phyloP scores from a whole-genome alignment of 2,113 vertebrate genomes.

The Gallinago media region DNA sequence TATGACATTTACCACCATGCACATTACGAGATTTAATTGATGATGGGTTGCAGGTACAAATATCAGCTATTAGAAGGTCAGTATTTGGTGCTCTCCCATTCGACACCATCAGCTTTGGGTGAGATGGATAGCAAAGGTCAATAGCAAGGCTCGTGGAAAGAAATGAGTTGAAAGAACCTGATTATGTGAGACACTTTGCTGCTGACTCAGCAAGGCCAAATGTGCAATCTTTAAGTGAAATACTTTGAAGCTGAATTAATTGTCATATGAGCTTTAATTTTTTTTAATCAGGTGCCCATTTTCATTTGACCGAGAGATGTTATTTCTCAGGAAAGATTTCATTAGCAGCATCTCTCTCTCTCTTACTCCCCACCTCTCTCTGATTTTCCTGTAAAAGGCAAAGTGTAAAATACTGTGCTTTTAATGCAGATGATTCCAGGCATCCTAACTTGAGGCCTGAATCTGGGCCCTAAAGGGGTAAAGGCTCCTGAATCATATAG shows the following conservation, averaged over 20 bases:
- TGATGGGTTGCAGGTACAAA: accelerated
- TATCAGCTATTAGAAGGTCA: not conserved
- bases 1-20: accelerated
- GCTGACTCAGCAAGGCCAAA: constrained; percentile 54
- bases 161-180: constrained; percentile 9
- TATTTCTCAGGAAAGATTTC: not conserved
- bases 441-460: no score
- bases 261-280: not conserved
- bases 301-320: not conserved
- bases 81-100: not conserved
- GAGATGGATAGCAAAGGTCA: not conserved
- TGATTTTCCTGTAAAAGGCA: not conserved
- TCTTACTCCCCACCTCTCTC: not conserved
- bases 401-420: no score
- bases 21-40: accelerated
- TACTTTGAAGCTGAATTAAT: constrained; percentile 26
- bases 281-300: not conserved
- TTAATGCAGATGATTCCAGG: no score
- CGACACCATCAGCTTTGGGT: not conserved
- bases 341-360: not conserved
- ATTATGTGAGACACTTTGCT: not conserved
- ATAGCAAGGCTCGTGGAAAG: not conserved
- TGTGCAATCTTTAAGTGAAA: constrained; percentile 22
- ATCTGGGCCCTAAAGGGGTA: no score
- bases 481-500: no score